Evolutionary conservation across 2,888 invertebrate species (phyloP).

Genomic region (Drosophila paucipuncta): DNA sequence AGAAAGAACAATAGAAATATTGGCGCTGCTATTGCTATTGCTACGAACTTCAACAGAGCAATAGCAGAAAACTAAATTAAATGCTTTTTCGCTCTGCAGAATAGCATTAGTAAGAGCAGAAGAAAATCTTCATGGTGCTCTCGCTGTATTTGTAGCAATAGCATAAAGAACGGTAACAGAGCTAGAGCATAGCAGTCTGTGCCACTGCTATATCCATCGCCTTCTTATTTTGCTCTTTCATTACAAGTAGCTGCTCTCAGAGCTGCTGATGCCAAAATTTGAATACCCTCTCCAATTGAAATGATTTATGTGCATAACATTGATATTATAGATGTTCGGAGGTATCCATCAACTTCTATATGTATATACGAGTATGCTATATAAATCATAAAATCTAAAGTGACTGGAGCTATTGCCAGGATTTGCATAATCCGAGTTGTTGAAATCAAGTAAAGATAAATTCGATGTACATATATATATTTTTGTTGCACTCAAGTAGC

Average conservation of each 20-base stretch:
- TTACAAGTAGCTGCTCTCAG: not conserved
- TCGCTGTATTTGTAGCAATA: not conserved
- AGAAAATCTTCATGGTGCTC: not conserved
- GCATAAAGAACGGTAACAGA: not conserved
- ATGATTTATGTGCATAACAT: not conserved
- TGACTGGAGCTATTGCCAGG: not conserved
- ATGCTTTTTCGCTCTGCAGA: not conserved
- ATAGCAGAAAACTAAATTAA: not conserved
- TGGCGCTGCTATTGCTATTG: not conserved
- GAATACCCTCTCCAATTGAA: not conserved
- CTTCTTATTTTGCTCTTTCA: not conserved
- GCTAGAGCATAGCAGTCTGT: not conserved
- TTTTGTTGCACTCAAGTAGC: slow-evolving; percentile 39
- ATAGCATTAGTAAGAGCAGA: too few relatives aligned
- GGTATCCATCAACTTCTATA: not conserved
- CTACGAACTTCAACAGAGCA: not conserved
- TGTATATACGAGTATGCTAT: not conserved
- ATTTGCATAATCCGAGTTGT: slow-evolving; percentile 7
- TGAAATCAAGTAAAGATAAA: slow-evolving; percentile 32
- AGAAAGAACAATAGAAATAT: not conserved
- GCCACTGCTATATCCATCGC: not conserved
- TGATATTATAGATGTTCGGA: not conserved
- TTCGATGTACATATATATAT: slow-evolving; percentile 39
- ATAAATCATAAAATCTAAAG: not conserved
- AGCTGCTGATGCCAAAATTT: not conserved